phyloP scores from a whole-genome alignment of 2,888 invertebrate genomes.

The Leistus spinibarbis region DNA sequence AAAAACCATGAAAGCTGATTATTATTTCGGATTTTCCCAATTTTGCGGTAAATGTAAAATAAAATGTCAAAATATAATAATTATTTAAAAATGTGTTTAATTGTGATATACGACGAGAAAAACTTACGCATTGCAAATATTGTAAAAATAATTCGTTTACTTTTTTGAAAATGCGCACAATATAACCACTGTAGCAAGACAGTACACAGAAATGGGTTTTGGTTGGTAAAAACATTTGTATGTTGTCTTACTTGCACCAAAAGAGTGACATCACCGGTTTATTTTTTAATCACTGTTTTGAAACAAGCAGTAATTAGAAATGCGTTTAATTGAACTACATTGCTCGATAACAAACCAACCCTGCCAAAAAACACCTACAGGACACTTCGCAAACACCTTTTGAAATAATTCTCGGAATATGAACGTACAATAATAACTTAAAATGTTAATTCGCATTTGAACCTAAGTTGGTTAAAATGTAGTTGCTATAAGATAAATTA shows the following conservation, averaged over 20 bases:
- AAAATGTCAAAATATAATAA: background rate
- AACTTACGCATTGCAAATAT: slow-evolving; percentile 28
- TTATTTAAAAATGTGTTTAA: background rate
- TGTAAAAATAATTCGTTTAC: background rate
- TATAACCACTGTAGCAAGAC: slow-evolving; percentile 13
- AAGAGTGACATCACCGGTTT: slow-evolving; percentile 29
- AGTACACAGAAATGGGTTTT: slow-evolving; percentile 8
- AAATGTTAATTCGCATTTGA: no score
- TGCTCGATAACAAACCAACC: slow-evolving; percentile 25
- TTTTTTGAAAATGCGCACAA: slow-evolving; percentile 16
- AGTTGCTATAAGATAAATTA: no score
- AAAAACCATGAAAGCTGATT: no score
- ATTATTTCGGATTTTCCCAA: no score
- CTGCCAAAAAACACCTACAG: slow-evolving; percentile 11
- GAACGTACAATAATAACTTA: background rate
- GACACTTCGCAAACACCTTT: background rate
- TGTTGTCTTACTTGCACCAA: slow-evolving; percentile 22
- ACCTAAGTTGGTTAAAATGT: no score
- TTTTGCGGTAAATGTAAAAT: no score
- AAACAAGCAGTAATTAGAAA: slow-evolving; percentile 29
- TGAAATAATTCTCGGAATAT: background rate
- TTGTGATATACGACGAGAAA: background rate
- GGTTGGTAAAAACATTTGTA: slow-evolving; percentile 24
- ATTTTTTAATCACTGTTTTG: slow-evolving; percentile 26
- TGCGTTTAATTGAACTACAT: slow-evolving; percentile 18